Conservation (phyloP, 2,888 invertebrate species). For the Drosophila diplacantha region DNA sequence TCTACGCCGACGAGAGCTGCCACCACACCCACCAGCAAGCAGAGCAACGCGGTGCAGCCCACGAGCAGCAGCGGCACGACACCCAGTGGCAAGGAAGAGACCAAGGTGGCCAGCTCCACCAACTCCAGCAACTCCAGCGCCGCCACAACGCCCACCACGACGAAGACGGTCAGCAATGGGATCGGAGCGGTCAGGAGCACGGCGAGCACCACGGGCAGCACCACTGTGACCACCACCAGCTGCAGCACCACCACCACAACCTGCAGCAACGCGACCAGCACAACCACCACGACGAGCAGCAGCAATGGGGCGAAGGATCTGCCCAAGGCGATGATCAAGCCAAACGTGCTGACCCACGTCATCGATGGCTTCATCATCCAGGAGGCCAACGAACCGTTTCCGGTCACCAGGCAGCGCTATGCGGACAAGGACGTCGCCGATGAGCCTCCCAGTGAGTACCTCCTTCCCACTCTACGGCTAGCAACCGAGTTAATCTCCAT, state of each 20-base stretch:
- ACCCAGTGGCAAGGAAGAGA: conserved; percentile 24
- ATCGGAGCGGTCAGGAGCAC: conserved; percentile 48
- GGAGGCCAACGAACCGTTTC: conserved; percentile 94
- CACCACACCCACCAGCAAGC: conserved; percentile 44
- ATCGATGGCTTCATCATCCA: conserved; percentile 98
- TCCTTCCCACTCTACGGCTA: not conserved
- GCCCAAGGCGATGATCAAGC: conserved; percentile 95
- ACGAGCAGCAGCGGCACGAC: conserved; percentile 49
- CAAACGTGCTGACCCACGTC: conserved; percentile 96
- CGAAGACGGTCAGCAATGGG: conserved; percentile 44
- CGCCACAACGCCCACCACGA: conserved; percentile 27
- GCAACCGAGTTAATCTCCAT: not conserved
- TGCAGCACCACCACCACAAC: conserved; percentile 21
- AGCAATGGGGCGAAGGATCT: conserved; percentile 77
- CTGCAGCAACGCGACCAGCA: conserved; percentile 23
- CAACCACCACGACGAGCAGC: conserved; percentile 22
- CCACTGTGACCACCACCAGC: conserved; percentile 29
- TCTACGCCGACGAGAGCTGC: conserved; percentile 35
- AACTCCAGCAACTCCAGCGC: conserved; percentile 14
- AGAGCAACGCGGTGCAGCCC: conserved; percentile 51
- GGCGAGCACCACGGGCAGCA: conserved; percentile 5
- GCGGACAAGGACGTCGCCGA: conserved; percentile 82
- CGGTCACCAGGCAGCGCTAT: conserved; percentile 83
- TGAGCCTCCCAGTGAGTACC: conserved; percentile 87
- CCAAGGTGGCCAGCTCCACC: conserved; percentile 17